Conservation (phyloP, 2,888 invertebrate genomes). For the Macrophya annulata region DNA sequence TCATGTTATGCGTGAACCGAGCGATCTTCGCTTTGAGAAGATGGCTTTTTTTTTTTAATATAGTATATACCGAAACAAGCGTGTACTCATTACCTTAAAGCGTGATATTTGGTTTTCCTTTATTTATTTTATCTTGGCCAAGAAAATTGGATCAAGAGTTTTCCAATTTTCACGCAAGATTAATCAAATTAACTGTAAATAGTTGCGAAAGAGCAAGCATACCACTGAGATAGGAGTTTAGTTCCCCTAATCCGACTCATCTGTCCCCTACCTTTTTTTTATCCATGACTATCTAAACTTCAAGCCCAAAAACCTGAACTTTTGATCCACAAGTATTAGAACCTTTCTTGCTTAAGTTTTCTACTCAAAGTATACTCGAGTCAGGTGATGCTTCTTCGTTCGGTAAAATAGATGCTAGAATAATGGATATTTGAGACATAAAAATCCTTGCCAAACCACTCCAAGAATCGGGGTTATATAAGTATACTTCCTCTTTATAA, state of each 20-base stretch:
- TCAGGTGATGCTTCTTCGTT: neutral
- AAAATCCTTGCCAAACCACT: neutral
- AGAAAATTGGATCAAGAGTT: constrained; percentile 43
- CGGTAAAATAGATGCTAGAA: neutral
- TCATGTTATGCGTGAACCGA: neutral
- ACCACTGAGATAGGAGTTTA: constrained; percentile 25
- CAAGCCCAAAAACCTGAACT: constrained; percentile 31
- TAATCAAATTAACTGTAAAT: constrained; percentile 44
- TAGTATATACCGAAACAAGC: neutral
- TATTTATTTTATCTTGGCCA: neutral
- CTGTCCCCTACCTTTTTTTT: constrained; percentile 22
- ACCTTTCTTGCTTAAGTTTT: constrained; percentile 13
- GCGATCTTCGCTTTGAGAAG: constrained; percentile 18
- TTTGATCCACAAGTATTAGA: constrained; percentile 38
- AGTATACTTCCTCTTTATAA: constrained; percentile 27
- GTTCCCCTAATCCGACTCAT: constrained; percentile 33
- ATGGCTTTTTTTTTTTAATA: neutral
- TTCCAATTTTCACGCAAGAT: constrained; percentile 43
- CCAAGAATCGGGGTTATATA: neutral
- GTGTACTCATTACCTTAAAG: constrained; percentile 16
- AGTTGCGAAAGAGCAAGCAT: constrained; percentile 28
- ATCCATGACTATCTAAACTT: constrained; percentile 23
- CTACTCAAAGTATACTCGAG: constrained; percentile 5
- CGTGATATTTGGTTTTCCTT: neutral
- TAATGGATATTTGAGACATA: constrained; percentile 16